Evolutionary conservation across 2,888 invertebrate genomes (phyloP), one percentile per base, ranked within the genome.

Genomic region (Chironomus tentans): DNA sequence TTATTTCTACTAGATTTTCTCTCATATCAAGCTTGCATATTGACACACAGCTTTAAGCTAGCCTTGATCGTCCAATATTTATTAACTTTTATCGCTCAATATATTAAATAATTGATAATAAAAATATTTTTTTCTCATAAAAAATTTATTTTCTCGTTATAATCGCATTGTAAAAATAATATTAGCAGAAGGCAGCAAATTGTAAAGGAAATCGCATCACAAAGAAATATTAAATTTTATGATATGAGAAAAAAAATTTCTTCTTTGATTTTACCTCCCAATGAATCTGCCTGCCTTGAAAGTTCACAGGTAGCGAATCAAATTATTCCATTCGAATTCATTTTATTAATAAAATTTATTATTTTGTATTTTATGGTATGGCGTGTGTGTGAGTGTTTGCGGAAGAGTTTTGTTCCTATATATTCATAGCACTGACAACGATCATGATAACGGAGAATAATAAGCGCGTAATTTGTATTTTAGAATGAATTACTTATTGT

Each of bases 241-340:
- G 56, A 56, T 15, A 38, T 15, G 15, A 18, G 18, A 56, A 15
- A 56, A 18, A 7, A 18, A n/a, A n/a, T n/a, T 5, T 56, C 50
- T 13, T 50, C n/a, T 50, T 28, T 28, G 28, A 28, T 38, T 38
- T 38, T 38, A 2, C 38, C 38, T 38, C 38, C 10, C 38, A 38
- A 38, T 38, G 38, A 38, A 56, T 56, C 18, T 18, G 56, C 56
- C 18, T 18, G 6, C 56, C 56, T 56, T 56, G n/a, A 15, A 18
- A 18, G 4, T 50, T 7, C 15, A 15, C 18, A 56, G 15, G 56
- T 56, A 56, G 7, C 38, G 10, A 70, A 47, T 70, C 70, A 70
- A 70, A 70, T 70, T 70, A 70, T 70, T 70, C 70, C 70, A 18
- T 47, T n/a, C 46, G 18, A 21, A 70, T 70, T 18, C 46, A 21